phyloP scores from a whole-genome alignment of 2,797 vertebrate genomes.

The Phalloptychus januarius region DNA sequence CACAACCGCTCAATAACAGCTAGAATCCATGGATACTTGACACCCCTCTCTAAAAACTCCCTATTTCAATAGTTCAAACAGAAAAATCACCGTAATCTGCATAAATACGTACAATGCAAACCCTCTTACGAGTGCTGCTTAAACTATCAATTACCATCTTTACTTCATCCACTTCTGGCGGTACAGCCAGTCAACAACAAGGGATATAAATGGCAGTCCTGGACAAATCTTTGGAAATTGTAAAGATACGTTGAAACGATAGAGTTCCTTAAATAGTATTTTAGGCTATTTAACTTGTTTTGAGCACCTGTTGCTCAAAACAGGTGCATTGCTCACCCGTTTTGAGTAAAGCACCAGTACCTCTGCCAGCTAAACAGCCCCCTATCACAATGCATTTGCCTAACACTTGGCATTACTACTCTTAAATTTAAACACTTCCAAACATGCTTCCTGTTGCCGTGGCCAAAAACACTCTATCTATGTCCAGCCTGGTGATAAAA shows the following conservation, averaged over 20 bases:
- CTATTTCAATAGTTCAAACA: neutral
- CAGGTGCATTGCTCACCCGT: no score
- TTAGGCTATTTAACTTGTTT: no score
- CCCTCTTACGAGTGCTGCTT: neutral
- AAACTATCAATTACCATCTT: neutral
- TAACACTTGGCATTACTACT: neutral
- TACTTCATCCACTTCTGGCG: neutral
- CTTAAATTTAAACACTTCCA: neutral
- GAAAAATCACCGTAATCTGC: neutral
- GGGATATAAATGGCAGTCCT: conserved; percentile 1
- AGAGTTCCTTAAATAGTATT: neutral
- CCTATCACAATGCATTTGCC: neutral
- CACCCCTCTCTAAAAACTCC: neutral
- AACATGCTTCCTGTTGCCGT: neutral
- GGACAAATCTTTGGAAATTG: neutral
- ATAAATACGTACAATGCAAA: neutral
- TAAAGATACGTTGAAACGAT: neutral
- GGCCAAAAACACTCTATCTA: neutral
- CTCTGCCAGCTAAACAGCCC: neutral
- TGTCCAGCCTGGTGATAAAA: neutral
- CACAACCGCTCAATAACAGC: neutral
- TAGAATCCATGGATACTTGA: neutral
- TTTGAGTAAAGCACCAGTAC: neutral
- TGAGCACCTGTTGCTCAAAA: no score
- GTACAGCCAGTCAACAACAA: neutral